phyloP scores from a whole-genome alignment of 2,797 vertebrate species.

The Natrix natrix region DNA sequence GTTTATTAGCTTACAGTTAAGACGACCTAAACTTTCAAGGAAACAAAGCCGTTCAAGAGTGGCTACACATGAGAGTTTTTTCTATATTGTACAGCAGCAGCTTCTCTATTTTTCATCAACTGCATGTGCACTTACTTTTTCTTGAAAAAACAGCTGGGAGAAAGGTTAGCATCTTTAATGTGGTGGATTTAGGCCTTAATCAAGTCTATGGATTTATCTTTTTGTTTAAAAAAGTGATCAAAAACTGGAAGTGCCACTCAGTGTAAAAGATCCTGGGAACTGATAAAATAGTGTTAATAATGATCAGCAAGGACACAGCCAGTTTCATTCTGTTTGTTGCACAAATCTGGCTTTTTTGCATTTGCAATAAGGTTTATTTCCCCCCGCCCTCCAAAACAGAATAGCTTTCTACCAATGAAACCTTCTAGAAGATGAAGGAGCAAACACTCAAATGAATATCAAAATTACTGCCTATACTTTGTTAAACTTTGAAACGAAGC shows the following conservation, averaged over 20 bases:
- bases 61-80: neutral
- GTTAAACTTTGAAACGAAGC: neutral
- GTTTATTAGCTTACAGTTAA: neutral
- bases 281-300: conserved; percentile 9
- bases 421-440: neutral
- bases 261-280: neutral
- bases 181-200: neutral
- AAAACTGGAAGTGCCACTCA: neutral
- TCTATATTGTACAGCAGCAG: neutral
- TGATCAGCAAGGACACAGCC: conserved; percentile 16
- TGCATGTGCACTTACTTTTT: neutral
- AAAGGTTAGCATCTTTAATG: neutral
- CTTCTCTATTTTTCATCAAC: neutral
- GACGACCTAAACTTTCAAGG: neutral
- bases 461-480: accelerated
- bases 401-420: neutral
- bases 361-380: neutral
- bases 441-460: neutral
- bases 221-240: neutral
- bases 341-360: conserved; percentile 30
- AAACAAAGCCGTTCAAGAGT: neutral
- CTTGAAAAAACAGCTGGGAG: neutral
- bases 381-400: neutral
- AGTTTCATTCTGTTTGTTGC: conserved; percentile 14
- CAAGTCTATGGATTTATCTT: neutral